Evolutionary conservation across 1,140 invertebrate genomes (phyloP).

Genomic region (Harpegnathos saltator): DNA sequence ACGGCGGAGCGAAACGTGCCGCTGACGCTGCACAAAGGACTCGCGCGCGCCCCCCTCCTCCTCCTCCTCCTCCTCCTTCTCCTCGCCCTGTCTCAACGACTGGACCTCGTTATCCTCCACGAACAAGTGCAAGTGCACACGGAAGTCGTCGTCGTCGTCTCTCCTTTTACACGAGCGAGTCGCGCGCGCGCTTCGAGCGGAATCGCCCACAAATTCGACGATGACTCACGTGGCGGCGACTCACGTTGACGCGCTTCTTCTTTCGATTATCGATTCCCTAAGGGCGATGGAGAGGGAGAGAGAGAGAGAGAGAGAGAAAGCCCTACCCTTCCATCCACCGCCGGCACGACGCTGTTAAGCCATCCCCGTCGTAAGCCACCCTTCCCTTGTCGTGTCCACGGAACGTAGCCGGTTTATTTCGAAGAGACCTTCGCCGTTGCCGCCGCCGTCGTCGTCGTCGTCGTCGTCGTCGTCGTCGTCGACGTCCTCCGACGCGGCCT

Average conservation of each 20-base stretch:
- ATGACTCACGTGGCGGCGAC: slow-evolving; percentile 71
- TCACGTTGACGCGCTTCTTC: slow-evolving; percentile 49
- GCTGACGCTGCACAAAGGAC: slow-evolving; percentile 28
- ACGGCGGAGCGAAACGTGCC: slow-evolving; percentile 42
- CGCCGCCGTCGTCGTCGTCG: neutral
- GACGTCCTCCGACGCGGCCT: neutral
- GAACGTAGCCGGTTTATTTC: slow-evolving; percentile 18
- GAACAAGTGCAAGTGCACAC: no score
- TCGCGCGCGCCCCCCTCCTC: neutral
- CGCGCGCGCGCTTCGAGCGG: neutral
- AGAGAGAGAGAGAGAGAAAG: no score
- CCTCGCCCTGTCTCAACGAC: no score
- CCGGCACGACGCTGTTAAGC: slow-evolving; percentile 5
- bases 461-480: neutral
- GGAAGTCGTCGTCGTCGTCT: no score
- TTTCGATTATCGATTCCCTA: slow-evolving; percentile 71
- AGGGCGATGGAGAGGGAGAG: no score
- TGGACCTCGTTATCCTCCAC: no score
- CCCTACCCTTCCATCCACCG: neutral
- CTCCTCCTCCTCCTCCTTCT: no score
- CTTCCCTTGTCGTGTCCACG: neutral
- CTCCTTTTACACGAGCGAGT: no score
- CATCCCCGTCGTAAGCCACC: slow-evolving; percentile 11
- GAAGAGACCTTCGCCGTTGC: slow-evolving; percentile 11
- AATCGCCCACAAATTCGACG: slow-evolving; percentile 37